These are phyloP conservation scores for Chrysemys picta DNA, from an alignment of 2,113 vertebrate species.

Conservation along the genomic window DNA sequence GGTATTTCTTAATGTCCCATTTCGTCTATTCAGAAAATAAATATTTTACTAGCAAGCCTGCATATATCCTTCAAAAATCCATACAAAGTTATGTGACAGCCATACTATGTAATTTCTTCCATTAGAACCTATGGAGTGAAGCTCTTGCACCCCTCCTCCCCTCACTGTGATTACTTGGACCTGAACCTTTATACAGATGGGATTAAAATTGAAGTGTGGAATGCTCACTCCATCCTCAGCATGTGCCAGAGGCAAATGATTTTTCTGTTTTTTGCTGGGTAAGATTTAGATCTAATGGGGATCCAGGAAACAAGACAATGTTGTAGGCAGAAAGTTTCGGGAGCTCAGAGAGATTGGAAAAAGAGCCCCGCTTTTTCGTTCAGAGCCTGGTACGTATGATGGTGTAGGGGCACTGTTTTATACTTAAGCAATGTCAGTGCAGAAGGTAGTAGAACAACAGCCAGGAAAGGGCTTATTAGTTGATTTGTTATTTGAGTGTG, in stretches of 20 bases:
- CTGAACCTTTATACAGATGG: neutral
- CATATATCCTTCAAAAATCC: too few species aligned
- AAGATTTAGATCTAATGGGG: neutral
- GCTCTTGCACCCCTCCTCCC: too few species aligned
- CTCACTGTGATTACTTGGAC: neutral
- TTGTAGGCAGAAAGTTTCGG: neutral
- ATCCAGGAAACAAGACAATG: neutral
- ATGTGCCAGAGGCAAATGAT: too few species aligned
- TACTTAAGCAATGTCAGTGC: neutral
- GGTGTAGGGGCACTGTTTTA: neutral
- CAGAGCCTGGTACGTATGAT: neutral
- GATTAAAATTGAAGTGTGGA: neutral
- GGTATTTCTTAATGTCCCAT: too few species aligned
- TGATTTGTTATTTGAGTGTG: neutral
- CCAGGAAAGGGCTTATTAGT: neutral
- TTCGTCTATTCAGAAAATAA: too few species aligned
- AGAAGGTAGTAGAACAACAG: neutral
- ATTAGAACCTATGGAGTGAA: neutral
- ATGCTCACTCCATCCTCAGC: too few species aligned
- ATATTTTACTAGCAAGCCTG: too few species aligned
- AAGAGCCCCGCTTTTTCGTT: neutral
- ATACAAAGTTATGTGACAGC: too few species aligned
- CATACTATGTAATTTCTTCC: too few species aligned
- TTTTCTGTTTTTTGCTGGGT: neutral
- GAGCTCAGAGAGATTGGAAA: too few species aligned